Conservation (phyloP, 1,140 invertebrate genomes). For the Drosophila orosa region DNA sequence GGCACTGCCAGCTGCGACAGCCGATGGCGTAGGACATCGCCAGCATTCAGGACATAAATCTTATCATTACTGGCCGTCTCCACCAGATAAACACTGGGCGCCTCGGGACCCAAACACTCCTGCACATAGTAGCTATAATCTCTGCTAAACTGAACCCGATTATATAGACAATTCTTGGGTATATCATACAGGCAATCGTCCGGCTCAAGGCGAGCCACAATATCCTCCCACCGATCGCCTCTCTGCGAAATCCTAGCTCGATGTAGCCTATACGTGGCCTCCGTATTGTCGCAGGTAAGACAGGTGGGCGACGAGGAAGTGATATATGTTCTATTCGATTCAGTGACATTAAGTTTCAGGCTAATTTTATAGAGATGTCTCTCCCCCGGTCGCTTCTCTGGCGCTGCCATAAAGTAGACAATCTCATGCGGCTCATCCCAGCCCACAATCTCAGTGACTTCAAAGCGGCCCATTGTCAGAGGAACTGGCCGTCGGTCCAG, state of each 20-base stretch:
- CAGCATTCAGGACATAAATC: slow-evolving; percentile 86
- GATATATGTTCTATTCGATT: slow-evolving; percentile 80
- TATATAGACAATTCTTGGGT: slow-evolving; percentile 87
- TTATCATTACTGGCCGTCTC: slow-evolving; percentile 86
- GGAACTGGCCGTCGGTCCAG: slow-evolving; percentile 82
- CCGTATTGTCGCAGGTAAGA: slow-evolving; percentile 80
- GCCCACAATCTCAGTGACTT: slow-evolving; percentile 88
- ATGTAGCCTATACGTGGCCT: slow-evolving; percentile 68
- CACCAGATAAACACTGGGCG: slow-evolving; percentile 87
- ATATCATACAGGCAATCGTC: slow-evolving; percentile 81
- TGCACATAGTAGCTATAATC: slow-evolving; percentile 87
- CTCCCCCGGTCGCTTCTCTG: slow-evolving; percentile 88
- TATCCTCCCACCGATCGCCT: slow-evolving; percentile 69
- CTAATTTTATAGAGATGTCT: slow-evolving; percentile 90
- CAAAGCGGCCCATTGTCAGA: slow-evolving; percentile 88
- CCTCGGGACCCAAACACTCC: slow-evolving; percentile 90
- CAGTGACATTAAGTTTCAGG: slow-evolving; percentile 83
- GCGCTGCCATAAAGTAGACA: slow-evolving; percentile 90
- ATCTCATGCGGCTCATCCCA: slow-evolving; percentile 88
- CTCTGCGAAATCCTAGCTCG: slow-evolving; percentile 53
- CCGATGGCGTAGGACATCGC: slow-evolving; percentile 84
- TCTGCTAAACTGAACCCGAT: slow-evolving; percentile 87
- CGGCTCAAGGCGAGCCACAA: slow-evolving; percentile 65
- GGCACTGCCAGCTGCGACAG: slow-evolving; percentile 86
- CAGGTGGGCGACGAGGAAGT: slow-evolving; percentile 79